Evolutionary conservation across 2,113 vertebrate species (phyloP).

Genomic region (Clarias batrachus): DNA sequence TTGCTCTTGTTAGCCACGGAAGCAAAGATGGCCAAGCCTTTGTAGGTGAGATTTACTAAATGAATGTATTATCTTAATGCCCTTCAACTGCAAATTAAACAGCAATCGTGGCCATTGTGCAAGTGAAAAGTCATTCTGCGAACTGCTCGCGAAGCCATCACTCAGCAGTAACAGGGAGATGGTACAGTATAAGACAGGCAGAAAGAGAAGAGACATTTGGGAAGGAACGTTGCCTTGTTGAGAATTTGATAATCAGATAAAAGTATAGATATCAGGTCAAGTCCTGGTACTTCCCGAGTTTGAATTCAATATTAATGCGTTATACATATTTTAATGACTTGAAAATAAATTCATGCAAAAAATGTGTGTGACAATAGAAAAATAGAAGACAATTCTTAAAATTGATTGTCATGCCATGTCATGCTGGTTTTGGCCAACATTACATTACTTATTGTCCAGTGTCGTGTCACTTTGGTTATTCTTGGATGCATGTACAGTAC

Average conservation of each 20-base stretch:
- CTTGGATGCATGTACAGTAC: too few species aligned
- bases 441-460: background rate
- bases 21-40: slow-evolving; percentile 55
- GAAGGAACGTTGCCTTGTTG: background rate
- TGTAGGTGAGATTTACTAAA: slow-evolving; percentile 59
- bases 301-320: background rate
- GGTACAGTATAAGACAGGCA: background rate
- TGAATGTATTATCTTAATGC: slow-evolving; percentile 61
- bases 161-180: slow-evolving; percentile 38
- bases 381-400: background rate
- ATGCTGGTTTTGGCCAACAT: background rate
- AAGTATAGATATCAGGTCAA: slow-evolving; percentile 20
- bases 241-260: slow-evolving; percentile 27
- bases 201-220: background rate
- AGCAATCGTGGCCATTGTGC: slow-evolving; percentile 52
- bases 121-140: slow-evolving; percentile 52
- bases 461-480: background rate
- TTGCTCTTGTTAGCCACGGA: slow-evolving; percentile 41
- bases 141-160: slow-evolving; percentile 42
- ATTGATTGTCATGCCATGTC: background rate
- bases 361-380: background rate
- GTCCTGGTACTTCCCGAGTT: background rate
- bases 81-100: slow-evolving; percentile 61
- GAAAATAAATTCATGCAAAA: background rate
- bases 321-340: background rate